Conservation (phyloP, 2,113 vertebrate species). For the Ciconia stormi region DNA sequence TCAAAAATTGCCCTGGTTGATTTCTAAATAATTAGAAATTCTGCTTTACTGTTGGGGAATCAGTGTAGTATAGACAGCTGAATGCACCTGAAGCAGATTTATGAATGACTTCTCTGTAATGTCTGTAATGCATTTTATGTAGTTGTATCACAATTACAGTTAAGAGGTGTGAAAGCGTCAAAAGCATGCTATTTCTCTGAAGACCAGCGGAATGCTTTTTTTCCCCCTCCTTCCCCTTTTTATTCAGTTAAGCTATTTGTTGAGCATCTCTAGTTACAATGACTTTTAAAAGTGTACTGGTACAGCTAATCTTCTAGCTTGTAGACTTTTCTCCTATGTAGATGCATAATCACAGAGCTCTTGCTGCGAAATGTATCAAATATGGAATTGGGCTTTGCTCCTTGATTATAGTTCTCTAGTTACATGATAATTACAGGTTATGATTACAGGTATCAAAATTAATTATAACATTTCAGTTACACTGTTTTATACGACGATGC, state of each 20-base stretch:
- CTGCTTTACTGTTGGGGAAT: neutral
- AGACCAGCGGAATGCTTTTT: neutral
- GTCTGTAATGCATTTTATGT: neutral
- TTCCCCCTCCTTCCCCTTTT: neutral
- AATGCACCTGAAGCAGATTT: neutral
- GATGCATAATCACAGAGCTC: neutral
- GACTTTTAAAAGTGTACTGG: neutral
- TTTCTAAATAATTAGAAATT: neutral
- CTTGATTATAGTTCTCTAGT: constrained; percentile 17
- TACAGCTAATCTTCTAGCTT: neutral
- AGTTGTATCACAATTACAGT: neutral
- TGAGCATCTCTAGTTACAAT: neutral
- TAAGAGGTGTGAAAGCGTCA: neutral
- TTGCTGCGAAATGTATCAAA: neutral
- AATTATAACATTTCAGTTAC: neutral
- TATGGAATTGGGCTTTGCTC: neutral
- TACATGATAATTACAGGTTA: constrained; percentile 20
- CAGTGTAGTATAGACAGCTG: neutral
- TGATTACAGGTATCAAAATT: constrained; percentile 28
- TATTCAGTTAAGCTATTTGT: neutral
- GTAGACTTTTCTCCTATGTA: neutral
- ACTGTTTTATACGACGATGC: neutral
- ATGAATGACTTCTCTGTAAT: neutral
- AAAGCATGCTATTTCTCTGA: neutral
- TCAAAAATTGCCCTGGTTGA: neutral